Evolutionary conservation across 2,113 vertebrate genomes (phyloP).

Genomic region (Phyllopteryx taeniolatus): DNA sequence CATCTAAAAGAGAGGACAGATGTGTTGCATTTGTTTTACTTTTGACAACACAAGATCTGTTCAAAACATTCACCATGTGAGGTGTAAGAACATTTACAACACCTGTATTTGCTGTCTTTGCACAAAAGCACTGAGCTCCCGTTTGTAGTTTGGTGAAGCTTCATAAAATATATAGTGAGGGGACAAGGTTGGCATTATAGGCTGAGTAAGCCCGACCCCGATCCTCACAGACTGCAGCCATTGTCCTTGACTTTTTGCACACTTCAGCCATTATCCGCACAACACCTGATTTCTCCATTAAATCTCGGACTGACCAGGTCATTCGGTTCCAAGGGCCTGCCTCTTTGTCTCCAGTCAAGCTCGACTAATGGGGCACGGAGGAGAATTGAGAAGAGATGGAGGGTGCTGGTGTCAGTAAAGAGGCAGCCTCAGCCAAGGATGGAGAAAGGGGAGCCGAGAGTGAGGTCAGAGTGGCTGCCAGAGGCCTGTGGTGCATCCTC

Average conservation of each 20-base stretch:
- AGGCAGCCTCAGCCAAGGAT: constrained; percentile 56
- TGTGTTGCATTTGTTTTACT: constrained; percentile 15
- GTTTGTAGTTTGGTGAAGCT: constrained; percentile 47
- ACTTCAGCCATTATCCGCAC: constrained; percentile 82
- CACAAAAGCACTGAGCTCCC: constrained; percentile 61
- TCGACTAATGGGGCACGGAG: constrained; percentile 89
- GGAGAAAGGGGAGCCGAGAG: constrained; percentile 39
- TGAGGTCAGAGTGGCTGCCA: constrained; percentile 54
- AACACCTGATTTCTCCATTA: constrained; percentile 92
- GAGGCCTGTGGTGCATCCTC: constrained; percentile 47
- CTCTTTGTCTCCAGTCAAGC: constrained; percentile 94
- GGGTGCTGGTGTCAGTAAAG: constrained; percentile 58
- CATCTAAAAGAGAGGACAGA: constrained; percentile 75
- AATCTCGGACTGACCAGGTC: constrained; percentile 95
- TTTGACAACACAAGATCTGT: constrained; percentile 4
- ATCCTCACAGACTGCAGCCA: constrained; percentile 62
- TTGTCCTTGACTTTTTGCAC: constrained; percentile 88
- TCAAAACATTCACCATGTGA: constrained; percentile 28
- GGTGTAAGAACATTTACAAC: not conserved
- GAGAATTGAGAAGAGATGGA: constrained; percentile 66
- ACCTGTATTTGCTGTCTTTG: constrained; percentile 56
- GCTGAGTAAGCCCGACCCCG: constrained; percentile 65
- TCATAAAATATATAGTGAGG: constrained; percentile 64
- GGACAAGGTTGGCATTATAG: constrained; percentile 66
- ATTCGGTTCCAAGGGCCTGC: constrained; percentile 92